These are phyloP conservation scores for Lepeophtheirus nordmannii DNA, from an alignment of 2,888 invertebrate species.

Conservation along the genomic window DNA sequence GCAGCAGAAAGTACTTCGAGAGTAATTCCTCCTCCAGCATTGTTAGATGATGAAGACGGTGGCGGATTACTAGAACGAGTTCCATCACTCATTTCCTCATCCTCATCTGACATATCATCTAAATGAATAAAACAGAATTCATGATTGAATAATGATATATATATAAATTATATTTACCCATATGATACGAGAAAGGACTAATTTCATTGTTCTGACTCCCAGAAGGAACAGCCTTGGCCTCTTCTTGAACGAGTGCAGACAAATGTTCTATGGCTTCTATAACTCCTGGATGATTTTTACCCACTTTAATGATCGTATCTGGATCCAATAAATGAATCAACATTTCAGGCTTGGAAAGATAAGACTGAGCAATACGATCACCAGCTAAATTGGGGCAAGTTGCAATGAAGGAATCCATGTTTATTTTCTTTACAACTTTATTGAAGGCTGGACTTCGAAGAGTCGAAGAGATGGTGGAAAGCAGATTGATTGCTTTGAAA, in stretches of 20 bases:
- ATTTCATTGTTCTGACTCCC: neutral
- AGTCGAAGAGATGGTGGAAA: constrained; percentile 1
- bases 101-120: constrained; percentile 19
- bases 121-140: neutral
- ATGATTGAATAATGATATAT: neutral
- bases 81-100: constrained; percentile 12
- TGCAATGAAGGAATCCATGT: constrained; percentile 11
- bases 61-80: neutral
- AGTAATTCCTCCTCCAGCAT: constrained; percentile 4
- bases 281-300: constrained; percentile 13
- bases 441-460: constrained; percentile 7
- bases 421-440: neutral
- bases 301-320: constrained; percentile 11
- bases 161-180: neutral
- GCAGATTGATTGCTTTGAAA: neutral
- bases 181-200: neutral
- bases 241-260: constrained; percentile 21
- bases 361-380: constrained; percentile 18
- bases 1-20: neutral
- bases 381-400: constrained; percentile 14
- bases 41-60: neutral
- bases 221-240: constrained; percentile 4
- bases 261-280: constrained; percentile 13
- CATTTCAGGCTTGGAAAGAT: constrained; percentile 16
- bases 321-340: constrained; percentile 14